Conservation (phyloP, 2,113 vertebrate species). For the Sterrhoptilus dennistouni region DNA sequence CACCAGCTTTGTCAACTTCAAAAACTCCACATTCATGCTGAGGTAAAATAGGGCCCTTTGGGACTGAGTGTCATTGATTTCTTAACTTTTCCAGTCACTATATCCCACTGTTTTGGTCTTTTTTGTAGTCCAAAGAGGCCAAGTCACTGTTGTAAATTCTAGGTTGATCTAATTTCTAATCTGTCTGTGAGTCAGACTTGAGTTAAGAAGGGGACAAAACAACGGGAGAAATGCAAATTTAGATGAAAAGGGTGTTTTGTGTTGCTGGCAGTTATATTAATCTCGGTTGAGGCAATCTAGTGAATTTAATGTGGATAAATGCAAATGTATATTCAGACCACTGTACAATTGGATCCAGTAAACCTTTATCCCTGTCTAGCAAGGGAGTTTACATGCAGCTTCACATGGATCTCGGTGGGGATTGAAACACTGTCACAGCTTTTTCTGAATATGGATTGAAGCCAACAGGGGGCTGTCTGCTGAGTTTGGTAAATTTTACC, state of each 20-base stretch:
- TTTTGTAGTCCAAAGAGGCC: not conserved
- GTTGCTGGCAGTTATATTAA: not conserved
- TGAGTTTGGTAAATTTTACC: not conserved
- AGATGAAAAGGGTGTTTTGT: not conserved
- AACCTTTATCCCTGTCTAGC: not conserved
- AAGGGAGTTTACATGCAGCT: not conserved
- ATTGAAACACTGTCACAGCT: rapidly evolving
- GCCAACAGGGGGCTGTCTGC: not conserved
- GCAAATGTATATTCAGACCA: not conserved
- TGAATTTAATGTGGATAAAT: not conserved
- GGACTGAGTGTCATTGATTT: not conserved
- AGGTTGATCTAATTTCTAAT: slow-evolving; percentile 14
- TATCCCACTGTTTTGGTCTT: not conserved
- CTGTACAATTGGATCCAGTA: not conserved
- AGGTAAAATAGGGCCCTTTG: not conserved
- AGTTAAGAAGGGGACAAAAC: not conserved
- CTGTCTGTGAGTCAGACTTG: not conserved
- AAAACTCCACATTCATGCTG: not conserved
- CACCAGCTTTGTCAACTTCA: not conserved
- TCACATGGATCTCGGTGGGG: not conserved
- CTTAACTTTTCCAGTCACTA: not conserved
- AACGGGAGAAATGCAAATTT: not conserved
- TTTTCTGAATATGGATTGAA: not conserved
- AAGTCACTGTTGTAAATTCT: not conserved
- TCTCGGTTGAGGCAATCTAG: not conserved